These are phyloP conservation scores for Conus canariensis DNA, from an alignment of 2,888 invertebrate species.

Conservation along the genomic window DNA sequence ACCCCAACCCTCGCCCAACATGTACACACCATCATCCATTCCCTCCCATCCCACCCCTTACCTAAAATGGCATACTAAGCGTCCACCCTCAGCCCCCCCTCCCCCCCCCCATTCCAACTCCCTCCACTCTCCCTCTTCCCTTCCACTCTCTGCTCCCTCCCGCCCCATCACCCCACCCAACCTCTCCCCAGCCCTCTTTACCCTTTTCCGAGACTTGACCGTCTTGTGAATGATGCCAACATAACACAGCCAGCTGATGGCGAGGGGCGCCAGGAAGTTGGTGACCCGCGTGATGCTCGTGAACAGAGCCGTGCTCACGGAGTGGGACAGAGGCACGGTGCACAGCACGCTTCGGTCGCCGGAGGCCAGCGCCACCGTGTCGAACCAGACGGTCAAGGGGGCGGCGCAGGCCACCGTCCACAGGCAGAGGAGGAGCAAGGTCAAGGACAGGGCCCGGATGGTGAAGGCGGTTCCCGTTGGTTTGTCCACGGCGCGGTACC, in stretches of 20 bases:
- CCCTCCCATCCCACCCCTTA: too few relatives aligned
- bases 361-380: neutral
- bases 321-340: neutral
- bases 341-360: neutral
- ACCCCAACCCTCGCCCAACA: too few relatives aligned
- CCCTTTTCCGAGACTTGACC: neutral
- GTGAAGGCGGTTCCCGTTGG: conserved; percentile 7
- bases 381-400: neutral
- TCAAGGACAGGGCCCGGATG: neutral
- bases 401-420: neutral
- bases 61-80: too few relatives aligned
- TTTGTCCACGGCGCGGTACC: conserved; percentile 31
- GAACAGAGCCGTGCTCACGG: neutral
- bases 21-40: too few relatives aligned
- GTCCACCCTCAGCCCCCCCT: too few relatives aligned
- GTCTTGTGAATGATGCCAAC: conserved; percentile 29
- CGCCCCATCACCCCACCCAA: too few relatives aligned
- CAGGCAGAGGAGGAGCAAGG: neutral
- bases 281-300: conserved; percentile 6
- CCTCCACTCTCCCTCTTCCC: too few relatives aligned
- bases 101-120: too few relatives aligned
- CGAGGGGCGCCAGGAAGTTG: conserved; percentile 27
- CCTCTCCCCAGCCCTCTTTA: neutral
- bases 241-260: conserved; percentile 37
- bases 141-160: too few relatives aligned